Conservation (phyloP, 2,888 invertebrate species). For the Rutpela maculata region DNA sequence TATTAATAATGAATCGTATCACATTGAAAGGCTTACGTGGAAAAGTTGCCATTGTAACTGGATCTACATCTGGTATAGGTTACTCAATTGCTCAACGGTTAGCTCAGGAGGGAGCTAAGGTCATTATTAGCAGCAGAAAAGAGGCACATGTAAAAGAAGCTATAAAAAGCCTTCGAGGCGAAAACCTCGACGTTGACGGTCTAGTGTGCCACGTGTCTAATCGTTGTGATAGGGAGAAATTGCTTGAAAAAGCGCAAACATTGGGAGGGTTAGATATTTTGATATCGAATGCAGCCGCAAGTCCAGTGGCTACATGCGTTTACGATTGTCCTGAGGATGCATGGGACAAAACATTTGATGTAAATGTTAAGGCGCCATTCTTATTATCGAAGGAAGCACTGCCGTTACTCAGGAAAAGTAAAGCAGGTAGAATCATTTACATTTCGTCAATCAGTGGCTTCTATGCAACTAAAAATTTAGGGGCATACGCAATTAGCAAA, state of each 20-base stretch:
- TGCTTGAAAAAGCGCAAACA: constrained; percentile 79
- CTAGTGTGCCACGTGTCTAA: constrained; percentile 94
- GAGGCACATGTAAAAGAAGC: constrained; percentile 90
- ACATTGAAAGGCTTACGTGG: constrained; percentile 71
- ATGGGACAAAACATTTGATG: constrained; percentile 98
- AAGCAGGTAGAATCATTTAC: constrained; percentile 90
- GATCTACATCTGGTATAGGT: constrained; percentile 93
- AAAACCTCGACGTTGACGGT: constrained; percentile 78
- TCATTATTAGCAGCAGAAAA: constrained; percentile 94
- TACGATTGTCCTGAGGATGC: constrained; percentile 86
- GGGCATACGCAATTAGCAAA: constrained; percentile 95
- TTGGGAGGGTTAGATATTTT: constrained; percentile 95
- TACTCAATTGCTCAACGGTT: constrained; percentile 92
- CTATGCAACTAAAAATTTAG: constrained; percentile 88
- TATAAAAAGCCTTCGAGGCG: constrained; percentile 80
- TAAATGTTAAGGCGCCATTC: constrained; percentile 94
- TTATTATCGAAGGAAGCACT: constrained; percentile 91
- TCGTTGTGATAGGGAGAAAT: constrained; percentile 84
- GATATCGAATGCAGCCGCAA: constrained; percentile 96
- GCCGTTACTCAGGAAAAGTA: constrained; percentile 86
- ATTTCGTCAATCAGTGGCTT: constrained; percentile 92
- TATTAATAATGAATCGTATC: background rate
- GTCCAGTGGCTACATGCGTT: constrained; percentile 86
- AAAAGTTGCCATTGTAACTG: constrained; percentile 92
- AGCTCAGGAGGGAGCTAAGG: constrained; percentile 92